Base-by-base conservation (phyloP, 1,140 invertebrate genomes). In the Euglossa dilemma region DNA sequence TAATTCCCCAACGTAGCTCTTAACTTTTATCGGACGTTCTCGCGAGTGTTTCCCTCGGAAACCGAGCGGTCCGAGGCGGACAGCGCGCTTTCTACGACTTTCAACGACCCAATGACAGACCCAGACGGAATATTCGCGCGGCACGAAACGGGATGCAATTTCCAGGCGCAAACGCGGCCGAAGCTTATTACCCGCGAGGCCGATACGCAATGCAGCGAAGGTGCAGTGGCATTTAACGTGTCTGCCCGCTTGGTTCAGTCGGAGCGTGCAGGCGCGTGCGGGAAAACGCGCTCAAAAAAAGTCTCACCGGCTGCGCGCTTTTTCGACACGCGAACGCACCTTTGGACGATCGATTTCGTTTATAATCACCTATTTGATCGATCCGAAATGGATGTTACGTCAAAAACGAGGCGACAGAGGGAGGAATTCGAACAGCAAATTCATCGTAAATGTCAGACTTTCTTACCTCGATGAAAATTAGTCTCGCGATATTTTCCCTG, bases 221-320 rank as follows among this genome's bases (percentile, higher is more conserved):
- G 43, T 84, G 56, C 75, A 80, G 47, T 75, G 54, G 75, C 81
- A 86, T 83, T 80, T 87, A 80, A 80, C 52, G 45, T 56, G 63
- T 79, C 64, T 52, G 9, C 18, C 23, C 57, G 25, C 25, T 71
- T 7, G 43, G n/a, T 57, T 57, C 56, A 47, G 20, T 18, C 18
- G 50, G 28, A 23, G 50, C 52, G 72, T 57, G 71, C 71, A 73
- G 36, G 45, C 69, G 70, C 47, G 69, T 47, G 45, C 6, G 47
- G 14, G 20, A 43, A 66, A 64, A 67, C n/a, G 47, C 20, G 23
- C 72, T 47, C n/a, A 8, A 71, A 54, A 54, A 66, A 45, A 9
- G 23, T 66, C 12, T 1, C 43, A 3, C 63, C 47, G 50, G 25
- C 18, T 69, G n/a, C 45, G 43, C 54, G 28, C 52, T 79, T 79